Base-by-base conservation (phyloP, 1,140 invertebrate species). In the Pogonognathellus flavescens region DNA sequence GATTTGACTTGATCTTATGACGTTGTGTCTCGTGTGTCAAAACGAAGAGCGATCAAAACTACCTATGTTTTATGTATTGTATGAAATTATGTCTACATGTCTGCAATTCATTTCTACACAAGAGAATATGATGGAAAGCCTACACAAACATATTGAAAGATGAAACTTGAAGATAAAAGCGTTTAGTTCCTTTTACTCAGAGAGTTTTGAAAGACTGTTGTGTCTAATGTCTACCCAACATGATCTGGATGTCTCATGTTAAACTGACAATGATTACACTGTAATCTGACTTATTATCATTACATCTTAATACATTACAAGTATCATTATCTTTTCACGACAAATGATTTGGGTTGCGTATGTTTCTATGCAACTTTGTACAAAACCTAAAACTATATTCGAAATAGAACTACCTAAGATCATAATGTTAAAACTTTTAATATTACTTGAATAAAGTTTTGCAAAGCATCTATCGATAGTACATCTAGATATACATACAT, bases 261-360 rank as follows among this genome's bases (percentile, higher is more conserved):
- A 50, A n/a, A 41, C 70, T 76, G 70, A 76, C 70, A 76, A 31
- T 76, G 70, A 76, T 76, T 76, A 31, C 70, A 16, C 25, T 72
- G 41, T 76, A 76, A 76, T 76, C 14, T 49, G 13, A n/a, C 41
- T 76, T 50, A 16, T 76, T 76, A 76, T 76, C 70, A 76, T 31
- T 76, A 49, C 25, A 76, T 76, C 70, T 76, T 9, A 14, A 25
- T 76, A 16, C 31, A 20, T 76, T 57, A 57, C 11, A 57, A 25
- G 25, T 25, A 31, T 31, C n/a, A 76, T 31, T 25, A 76, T 76
- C 31, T 18, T n/a, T 31, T 18, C 70, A 76, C 25, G 70, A 76
- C 70, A 76, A 76, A 76, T 76, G 70, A 76, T n/a, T 50, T 50
- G n/a, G n/a, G 41, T 31, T 16, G 31, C 31, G 6, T 41, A 41